These are phyloP conservation scores for Callipepla squamata DNA, from an alignment of 2,113 vertebrate genomes.

Conservation along the genomic window DNA sequence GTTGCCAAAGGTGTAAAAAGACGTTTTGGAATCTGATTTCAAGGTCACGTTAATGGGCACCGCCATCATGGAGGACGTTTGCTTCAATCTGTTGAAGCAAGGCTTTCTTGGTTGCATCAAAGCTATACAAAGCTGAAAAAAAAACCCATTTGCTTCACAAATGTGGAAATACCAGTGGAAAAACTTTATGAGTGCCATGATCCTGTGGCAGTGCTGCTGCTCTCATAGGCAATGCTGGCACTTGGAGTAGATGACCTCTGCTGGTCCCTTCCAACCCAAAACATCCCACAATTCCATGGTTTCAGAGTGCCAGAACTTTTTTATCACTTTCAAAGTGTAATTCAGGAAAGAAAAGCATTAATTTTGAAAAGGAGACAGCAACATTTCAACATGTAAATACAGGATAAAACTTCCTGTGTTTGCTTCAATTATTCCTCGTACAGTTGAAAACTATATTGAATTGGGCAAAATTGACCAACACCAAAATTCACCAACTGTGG, in stretches of 20 bases:
- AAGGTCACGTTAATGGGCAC: neutral
- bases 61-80: neutral
- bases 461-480: neutral
- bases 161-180: rapidly evolving
- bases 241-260: neutral
- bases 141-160: neutral
- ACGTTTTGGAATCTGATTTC: neutral
- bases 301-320: neutral
- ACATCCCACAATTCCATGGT: neutral
- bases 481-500: neutral
- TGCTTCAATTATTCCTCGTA: neutral
- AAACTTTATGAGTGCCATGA: neutral
- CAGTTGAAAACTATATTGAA: neutral
- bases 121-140: neutral
- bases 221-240: neutral
- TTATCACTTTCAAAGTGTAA: neutral
- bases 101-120: neutral
- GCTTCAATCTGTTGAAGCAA: neutral
- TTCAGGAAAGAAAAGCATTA: neutral
- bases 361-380: neutral
- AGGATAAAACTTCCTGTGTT: neutral
- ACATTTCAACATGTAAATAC: neutral
- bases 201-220: neutral
- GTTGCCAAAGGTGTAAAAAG: neutral
- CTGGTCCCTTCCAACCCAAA: neutral